These are phyloP conservation scores for Cynocephalus volans DNA, from an alignment of 2,113 vertebrate genomes.

Conservation along the genomic window DNA sequence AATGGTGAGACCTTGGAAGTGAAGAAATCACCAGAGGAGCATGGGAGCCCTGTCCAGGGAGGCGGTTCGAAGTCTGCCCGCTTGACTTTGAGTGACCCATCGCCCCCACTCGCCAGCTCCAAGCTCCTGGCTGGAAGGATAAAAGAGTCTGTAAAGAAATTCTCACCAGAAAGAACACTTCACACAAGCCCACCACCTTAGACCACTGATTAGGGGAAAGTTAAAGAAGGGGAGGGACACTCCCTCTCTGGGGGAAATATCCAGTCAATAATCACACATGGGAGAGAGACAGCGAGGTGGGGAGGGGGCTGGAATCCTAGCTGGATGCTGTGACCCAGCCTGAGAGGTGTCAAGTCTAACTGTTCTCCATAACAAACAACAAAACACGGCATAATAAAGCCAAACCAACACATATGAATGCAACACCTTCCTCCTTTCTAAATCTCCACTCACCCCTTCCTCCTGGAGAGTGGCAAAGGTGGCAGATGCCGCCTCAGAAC, in stretches of 20 bases:
- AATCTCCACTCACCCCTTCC: not conserved
- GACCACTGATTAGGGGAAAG: not conserved
- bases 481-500: not conserved
- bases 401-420: rapidly evolving
- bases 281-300: too few relatives aligned
- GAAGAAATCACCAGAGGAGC: constrained; percentile 84
- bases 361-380: not conserved
- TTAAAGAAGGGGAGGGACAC: not conserved
- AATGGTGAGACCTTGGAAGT: constrained; percentile 90
- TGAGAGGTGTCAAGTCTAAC: not conserved
- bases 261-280: not conserved
- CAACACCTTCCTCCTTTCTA: rapidly evolving
- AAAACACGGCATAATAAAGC: not conserved
- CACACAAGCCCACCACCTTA: not conserved
- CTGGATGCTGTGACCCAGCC: not conserved
- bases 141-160: constrained; percentile 74
- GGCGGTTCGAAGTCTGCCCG: constrained; percentile 86
- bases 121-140: constrained; percentile 15
- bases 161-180: constrained; percentile 62
- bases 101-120: constrained; percentile 25
- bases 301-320: not conserved
- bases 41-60: constrained; percentile 75
- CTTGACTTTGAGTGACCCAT: constrained; percentile 82
- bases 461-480: rapidly evolving
- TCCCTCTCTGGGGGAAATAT: not conserved